Evolutionary conservation across 2,888 invertebrate genomes (phyloP).

Genomic region (Oligia strigilis): DNA sequence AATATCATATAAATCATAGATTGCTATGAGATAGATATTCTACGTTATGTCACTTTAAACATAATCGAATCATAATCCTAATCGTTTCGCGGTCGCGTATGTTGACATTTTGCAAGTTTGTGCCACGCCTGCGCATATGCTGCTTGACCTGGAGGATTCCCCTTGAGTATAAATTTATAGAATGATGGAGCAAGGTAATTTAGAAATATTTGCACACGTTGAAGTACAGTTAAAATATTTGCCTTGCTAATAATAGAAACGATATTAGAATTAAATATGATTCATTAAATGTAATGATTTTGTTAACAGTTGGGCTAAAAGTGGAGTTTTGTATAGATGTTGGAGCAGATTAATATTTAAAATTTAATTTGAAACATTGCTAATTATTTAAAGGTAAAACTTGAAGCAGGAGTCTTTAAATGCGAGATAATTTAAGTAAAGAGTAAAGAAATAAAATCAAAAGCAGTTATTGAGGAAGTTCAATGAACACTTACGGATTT

Average conservation of each 20-base stretch:
- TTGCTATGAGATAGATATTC: not conserved
- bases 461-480: not conserved
- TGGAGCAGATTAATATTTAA: no score
- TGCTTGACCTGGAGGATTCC: slow-evolving; percentile 14
- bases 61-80: not conserved
- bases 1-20: not conserved
- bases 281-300: not conserved
- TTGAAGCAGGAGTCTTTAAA: not conserved
- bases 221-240: slow-evolving; percentile 6
- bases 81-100: slow-evolving; percentile 10
- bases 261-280: not conserved
- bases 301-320: not conserved
- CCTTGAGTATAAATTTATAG: not conserved
- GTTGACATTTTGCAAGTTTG: slow-evolving; percentile 39
- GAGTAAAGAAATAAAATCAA: not conserved
- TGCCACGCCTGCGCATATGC: slow-evolving; percentile 40
- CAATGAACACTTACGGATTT: slow-evolving; percentile 80
- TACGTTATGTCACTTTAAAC: not conserved
- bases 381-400: not conserved
- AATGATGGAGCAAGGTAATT: slow-evolving; percentile 27
- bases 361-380: not conserved
- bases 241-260: not conserved
- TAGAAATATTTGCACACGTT: slow-evolving; percentile 28
- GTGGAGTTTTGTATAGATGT: not conserved
- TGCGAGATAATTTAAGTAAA: not conserved